Evolutionary conservation across 2,113 vertebrate species (phyloP), one percentile per base, ranked within the genome.

Genomic region (Pimephales promelas): DNA sequence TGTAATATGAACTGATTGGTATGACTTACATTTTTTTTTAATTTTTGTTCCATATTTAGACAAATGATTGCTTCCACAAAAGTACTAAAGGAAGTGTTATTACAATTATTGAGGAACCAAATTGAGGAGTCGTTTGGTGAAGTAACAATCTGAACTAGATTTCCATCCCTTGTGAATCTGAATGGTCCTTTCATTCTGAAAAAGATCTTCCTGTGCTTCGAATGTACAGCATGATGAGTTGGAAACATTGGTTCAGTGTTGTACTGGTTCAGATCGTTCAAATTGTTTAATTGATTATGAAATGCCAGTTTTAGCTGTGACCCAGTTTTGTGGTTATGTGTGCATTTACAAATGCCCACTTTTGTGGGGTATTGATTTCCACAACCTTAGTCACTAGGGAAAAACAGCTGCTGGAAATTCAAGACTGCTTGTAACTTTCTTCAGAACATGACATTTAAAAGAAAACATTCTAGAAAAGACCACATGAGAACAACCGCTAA

Each of bases 381-480:
- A 70, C 83, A 84, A 86, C 83, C 81, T 78, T 71, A 85, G 76
- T 85, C 87, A 87, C 54, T 80, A 75, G 52, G 59, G 76, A 45
- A 73, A 87, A 87, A 74, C 85, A 83, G 81, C 80, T 83, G 83
- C 83, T 86, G 79, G 40, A 86, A 86, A 86, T 88, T 85, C 85
- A 85, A 83, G 24, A 31, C 59, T 24, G 62, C 77, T 83, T 85
- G 83, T 85, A 88, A 85, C 83, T 83, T 83, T 76, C 64, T 68
- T 59, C 72, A 77, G 68, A 78, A 88, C 81, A 87, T 83, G 87
- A 83, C 83, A 87, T 87, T 88, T 85, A 85, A 88, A 84, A 40
- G 62, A 83, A 56, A 81, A 81, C 62, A 83, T 73, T 86, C 47
- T 52, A 66, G 68, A 66, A 85, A 66, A 59, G 61, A 83, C 85